phyloP scores from a whole-genome alignment of 2,888 invertebrate species.

The Agriopis leucophaearia region DNA sequence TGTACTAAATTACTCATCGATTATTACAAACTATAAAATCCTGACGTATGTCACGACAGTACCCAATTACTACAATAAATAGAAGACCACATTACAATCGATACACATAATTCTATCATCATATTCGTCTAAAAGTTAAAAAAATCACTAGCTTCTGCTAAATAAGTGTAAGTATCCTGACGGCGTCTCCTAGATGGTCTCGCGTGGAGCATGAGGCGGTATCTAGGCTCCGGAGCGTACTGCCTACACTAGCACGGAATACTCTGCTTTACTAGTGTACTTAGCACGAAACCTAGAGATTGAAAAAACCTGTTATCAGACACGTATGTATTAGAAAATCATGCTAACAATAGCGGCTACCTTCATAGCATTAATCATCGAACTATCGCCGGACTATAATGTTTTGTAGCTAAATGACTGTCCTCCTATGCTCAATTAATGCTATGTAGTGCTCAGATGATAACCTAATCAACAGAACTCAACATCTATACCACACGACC shows the following conservation, averaged over 20 bases:
- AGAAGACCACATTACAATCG: slow-evolving; percentile 83
- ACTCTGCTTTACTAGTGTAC: slow-evolving; percentile 86
- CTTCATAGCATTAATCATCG: slow-evolving; percentile 81
- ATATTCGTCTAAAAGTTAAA: slow-evolving; percentile 70
- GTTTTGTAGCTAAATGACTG: slow-evolving; percentile 29
- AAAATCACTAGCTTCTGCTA: slow-evolving; percentile 77
- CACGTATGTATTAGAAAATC: slow-evolving; percentile 66
- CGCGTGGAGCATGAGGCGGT: slow-evolving; percentile 82
- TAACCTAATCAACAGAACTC: slow-evolving; percentile 54
- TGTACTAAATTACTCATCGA: slow-evolving; percentile 69
- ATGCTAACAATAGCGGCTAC: slow-evolving; percentile 70
- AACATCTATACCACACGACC: slow-evolving; percentile 54
- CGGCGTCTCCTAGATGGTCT: slow-evolving; percentile 83
- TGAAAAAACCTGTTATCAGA: slow-evolving; percentile 82
- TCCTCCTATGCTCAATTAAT: slow-evolving; percentile 71
- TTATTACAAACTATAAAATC: slow-evolving; percentile 70
- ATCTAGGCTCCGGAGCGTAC: slow-evolving; percentile 86
- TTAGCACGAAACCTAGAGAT: slow-evolving; percentile 87
- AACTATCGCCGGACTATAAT: slow-evolving; percentile 49
- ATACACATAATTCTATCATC: slow-evolving; percentile 76
- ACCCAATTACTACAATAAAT: slow-evolving; percentile 86
- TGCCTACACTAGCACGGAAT: slow-evolving; percentile 85
- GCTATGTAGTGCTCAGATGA: slow-evolving; percentile 75
- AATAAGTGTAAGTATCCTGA: slow-evolving; percentile 79
- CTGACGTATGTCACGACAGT: slow-evolving; percentile 81